These are phyloP conservation scores for Entomobrya multifasciata DNA, from an alignment of 2,888 invertebrate species.

Conservation along the genomic window DNA sequence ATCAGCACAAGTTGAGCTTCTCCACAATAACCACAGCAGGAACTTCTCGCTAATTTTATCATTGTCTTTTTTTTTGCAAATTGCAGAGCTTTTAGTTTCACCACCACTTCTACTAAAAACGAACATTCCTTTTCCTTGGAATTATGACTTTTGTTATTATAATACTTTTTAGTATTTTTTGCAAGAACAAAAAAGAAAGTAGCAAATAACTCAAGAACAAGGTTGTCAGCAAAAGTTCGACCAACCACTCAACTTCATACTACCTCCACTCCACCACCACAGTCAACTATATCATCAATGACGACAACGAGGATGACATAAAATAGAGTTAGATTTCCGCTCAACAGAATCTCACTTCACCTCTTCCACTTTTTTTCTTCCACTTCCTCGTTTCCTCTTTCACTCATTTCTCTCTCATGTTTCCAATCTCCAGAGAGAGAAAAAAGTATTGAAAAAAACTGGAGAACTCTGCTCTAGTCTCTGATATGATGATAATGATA, in stretches of 20 bases:
- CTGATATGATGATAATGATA: not conserved
- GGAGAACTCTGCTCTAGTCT: not conserved
- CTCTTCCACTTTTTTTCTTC: too few species aligned
- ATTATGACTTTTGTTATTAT: not conserved
- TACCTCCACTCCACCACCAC: too few species aligned
- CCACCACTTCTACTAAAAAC: not conserved
- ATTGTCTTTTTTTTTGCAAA: not conserved
- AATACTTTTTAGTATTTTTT: not conserved
- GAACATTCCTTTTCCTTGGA: not conserved
- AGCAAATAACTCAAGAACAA: not conserved
- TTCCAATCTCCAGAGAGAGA: constrained; percentile 31
- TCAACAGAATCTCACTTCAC: constrained; percentile 44
- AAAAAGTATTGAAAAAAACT: constrained; percentile 7
- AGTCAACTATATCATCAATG: not conserved
- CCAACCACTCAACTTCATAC: too few species aligned
- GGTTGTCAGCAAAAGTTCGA: not conserved
- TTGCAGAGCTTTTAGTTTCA: constrained; percentile 10
- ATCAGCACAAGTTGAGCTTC: not conserved
- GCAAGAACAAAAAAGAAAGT: not conserved
- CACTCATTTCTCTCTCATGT: too few species aligned
- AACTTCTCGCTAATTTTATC: not conserved
- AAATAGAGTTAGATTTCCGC: constrained; percentile 43
- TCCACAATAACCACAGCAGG: not conserved
- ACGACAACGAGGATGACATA: constrained; percentile 31
- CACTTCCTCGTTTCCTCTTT: too few species aligned